phyloP scores from a whole-genome alignment of 2,888 invertebrate species.

The Meganola albula region DNA sequence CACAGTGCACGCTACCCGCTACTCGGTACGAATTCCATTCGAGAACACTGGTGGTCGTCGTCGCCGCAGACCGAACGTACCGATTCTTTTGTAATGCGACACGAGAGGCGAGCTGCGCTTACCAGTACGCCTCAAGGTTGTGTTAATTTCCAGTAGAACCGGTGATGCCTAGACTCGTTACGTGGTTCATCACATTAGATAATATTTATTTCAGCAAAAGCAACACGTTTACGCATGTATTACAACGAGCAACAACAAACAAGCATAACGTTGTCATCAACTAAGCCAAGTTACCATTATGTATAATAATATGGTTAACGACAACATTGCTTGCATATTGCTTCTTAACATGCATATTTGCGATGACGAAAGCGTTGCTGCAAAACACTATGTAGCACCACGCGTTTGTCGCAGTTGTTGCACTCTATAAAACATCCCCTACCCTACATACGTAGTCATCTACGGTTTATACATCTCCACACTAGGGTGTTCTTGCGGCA shows the following conservation, averaged over 20 bases:
- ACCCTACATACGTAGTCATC: constrained; percentile 35
- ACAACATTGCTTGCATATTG: no score
- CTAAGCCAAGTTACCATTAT: no score
- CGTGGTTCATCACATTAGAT: constrained; percentile 39
- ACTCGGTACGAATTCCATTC: constrained; percentile 69
- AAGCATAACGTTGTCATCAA: no score
- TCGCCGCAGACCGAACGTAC: constrained; percentile 53
- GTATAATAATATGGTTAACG: no score
- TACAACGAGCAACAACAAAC: no score
- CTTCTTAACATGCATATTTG: no score
- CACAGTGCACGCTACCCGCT: constrained; percentile 68
- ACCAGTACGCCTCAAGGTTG: constrained; percentile 57
- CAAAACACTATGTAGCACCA: no score
- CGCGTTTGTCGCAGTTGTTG: no score
- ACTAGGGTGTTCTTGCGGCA: constrained; percentile 62
- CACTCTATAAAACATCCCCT: constrained; percentile 33
- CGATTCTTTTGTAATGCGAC: constrained; percentile 53
- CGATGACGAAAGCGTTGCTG: no score
- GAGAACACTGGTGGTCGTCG: constrained; percentile 52
- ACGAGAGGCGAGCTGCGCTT: constrained; percentile 39
- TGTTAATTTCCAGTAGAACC: constrained; percentile 60
- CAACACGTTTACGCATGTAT: constrained; percentile 17
- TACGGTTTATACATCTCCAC: constrained; percentile 42
- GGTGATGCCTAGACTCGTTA: constrained; percentile 53
- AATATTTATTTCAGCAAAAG: constrained; percentile 22